These are phyloP conservation scores for Oxyura jamaicensis DNA, from an alignment of 2,113 vertebrate genomes.

Conservation along the genomic window DNA sequence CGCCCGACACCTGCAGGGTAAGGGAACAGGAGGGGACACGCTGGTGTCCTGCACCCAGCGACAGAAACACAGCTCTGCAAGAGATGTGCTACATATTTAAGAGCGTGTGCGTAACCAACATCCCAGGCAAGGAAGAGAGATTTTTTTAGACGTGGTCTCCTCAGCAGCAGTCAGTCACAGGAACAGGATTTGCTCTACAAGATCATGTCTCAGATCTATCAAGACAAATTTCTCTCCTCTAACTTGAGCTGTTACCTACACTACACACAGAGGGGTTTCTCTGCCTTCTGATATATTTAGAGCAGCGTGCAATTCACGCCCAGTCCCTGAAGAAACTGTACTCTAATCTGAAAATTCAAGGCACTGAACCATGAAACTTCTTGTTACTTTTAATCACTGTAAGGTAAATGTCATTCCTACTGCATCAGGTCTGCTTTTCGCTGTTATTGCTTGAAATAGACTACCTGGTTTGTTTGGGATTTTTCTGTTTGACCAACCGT, in stretches of 20 bases:
- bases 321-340: constrained; percentile 8
- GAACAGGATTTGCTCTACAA: constrained; percentile 36
- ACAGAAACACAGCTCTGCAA: background rate
- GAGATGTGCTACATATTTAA: background rate
- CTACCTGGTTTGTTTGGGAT: background rate
- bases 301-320: background rate
- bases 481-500: background rate
- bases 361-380: constrained; percentile 28
- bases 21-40: background rate
- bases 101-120: background rate
- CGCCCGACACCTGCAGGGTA: background rate
- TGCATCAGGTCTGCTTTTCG: background rate
- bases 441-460: background rate
- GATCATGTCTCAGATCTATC: constrained; percentile 32
- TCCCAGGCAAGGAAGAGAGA: background rate
- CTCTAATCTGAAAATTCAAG: constrained; percentile 31
- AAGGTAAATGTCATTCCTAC: background rate
- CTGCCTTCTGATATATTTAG: constrained; percentile 45
- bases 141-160: background rate
- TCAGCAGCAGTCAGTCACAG: background rate
- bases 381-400: constrained; percentile 19
- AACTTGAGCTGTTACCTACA: constrained; percentile 47
- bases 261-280: constrained; percentile 36
- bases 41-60: background rate
- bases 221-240: constrained; percentile 47